These are phyloP conservation scores for Nothobranchius kuhntae DNA, from an alignment of 2,113 vertebrate genomes.

Conservation along the genomic window DNA sequence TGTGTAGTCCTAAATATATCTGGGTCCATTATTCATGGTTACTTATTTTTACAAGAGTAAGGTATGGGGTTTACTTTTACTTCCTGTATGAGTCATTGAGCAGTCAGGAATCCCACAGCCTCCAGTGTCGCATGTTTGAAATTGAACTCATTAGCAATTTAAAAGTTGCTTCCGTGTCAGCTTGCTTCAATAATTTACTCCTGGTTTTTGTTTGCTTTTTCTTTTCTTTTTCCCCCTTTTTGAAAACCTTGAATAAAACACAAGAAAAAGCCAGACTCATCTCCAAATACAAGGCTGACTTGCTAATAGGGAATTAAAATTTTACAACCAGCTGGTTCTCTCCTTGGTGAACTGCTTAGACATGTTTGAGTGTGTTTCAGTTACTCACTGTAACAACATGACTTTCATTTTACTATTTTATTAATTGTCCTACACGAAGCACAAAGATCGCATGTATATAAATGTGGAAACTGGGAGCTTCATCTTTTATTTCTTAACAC, in stretches of 20 bases:
- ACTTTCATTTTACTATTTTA: neutral
- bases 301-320: neutral
- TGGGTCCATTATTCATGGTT: slow-evolving; percentile 20
- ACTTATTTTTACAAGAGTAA: slow-evolving; percentile 17
- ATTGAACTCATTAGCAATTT: slow-evolving; percentile 71
- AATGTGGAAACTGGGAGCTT: neutral
- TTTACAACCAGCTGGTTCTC: neutral
- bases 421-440: neutral
- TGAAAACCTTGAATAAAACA: neutral
- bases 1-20: slow-evolving; percentile 26
- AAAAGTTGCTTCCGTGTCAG: slow-evolving; percentile 52
- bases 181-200: slow-evolving; percentile 64
- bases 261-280: neutral
- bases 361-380: neutral
- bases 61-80: slow-evolving; percentile 4
- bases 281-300: neutral
- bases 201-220: slow-evolving; percentile 25
- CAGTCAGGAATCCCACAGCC: slow-evolving; percentile 32
- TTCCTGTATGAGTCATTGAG: slow-evolving; percentile 29
- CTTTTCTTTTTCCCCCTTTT: neutral
- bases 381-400: neutral
- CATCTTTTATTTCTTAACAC: neutral
- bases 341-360: neutral
- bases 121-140: slow-evolving; percentile 55
- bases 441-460: neutral